Conservation (phyloP, 2,797 vertebrate species). For the Passerculus sandwichensis region DNA sequence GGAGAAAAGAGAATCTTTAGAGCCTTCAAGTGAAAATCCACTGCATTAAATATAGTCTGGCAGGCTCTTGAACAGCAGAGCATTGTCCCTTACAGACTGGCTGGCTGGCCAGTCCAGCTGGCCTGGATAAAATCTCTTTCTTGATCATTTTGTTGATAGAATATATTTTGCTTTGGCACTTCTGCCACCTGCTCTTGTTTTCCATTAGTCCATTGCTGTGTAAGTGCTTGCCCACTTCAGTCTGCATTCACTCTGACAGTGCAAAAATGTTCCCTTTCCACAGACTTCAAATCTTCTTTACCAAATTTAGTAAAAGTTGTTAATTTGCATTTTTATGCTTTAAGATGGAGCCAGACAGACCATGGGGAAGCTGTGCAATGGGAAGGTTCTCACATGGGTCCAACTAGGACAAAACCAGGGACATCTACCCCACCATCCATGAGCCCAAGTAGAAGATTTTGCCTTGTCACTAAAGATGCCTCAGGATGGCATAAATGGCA, state of each 20-base stretch:
- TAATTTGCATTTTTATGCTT: background rate
- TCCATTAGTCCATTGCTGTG: background rate
- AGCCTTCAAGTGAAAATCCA: background rate
- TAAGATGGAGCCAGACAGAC: background rate
- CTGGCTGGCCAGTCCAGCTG: constrained; percentile 25
- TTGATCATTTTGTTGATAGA: constrained; percentile 13
- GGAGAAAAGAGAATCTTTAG: background rate
- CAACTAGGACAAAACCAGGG: background rate
- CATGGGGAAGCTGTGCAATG: background rate
- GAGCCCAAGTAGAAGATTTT: background rate
- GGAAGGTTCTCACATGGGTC: background rate
- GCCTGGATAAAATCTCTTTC: constrained; percentile 28
- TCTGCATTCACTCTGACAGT: background rate
- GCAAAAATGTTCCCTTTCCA: background rate
- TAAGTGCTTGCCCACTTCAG: background rate
- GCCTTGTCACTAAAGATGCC: background rate
- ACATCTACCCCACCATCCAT: background rate
- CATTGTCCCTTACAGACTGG: background rate
- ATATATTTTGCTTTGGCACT: constrained; percentile 40
- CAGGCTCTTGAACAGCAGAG: background rate
- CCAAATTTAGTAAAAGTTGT: background rate
- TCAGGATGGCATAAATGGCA: background rate
- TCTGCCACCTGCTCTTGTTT: constrained; percentile 45
- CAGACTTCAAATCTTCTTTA: background rate
- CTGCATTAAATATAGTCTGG: background rate